Evolutionary conservation across 2,888 invertebrate species (phyloP).

Genomic region (Acleris emargana): DNA sequence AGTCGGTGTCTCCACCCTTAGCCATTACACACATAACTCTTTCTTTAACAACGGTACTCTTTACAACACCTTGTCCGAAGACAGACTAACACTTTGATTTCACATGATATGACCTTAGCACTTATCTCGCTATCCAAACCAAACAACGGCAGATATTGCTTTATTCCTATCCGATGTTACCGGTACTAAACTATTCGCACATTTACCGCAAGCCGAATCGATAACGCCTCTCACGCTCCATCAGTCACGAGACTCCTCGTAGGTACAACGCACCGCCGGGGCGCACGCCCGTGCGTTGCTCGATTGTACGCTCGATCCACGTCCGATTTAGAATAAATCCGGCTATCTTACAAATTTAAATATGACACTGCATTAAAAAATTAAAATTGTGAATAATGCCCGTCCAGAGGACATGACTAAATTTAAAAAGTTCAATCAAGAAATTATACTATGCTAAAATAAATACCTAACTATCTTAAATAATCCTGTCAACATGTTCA

Average conservation of each 20-base stretch:
- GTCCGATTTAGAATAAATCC: constrained; percentile 55
- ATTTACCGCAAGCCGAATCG: constrained; percentile 39
- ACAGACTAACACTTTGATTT: constrained; percentile 63
- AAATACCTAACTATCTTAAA: constrained; percentile 84
- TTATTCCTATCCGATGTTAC: constrained; percentile 58
- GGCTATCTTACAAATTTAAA: constrained; percentile 61
- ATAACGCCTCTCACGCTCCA: constrained; percentile 27
- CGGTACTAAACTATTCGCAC: constrained; percentile 49
- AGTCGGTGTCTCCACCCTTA: constrained; percentile 69
- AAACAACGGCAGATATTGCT: constrained; percentile 70
- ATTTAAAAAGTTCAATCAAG: constrained; percentile 65
- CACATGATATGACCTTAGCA: constrained; percentile 79
- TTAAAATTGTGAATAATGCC: constrained; percentile 57
- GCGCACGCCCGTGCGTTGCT: constrained; percentile 63
- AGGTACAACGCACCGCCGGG: constrained; percentile 45
- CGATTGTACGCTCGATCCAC: constrained; percentile 45
- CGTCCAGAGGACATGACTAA: constrained; percentile 62
- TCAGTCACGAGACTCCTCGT: constrained; percentile 53
- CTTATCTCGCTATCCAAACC: constrained; percentile 65
- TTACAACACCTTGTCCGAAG: constrained; percentile 66
- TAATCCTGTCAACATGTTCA: constrained; percentile 81
- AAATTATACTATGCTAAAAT: constrained; percentile 82
- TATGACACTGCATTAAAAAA: constrained; percentile 73
- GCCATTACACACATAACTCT: constrained; percentile 70
- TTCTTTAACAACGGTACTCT: constrained; percentile 57